A percentile compares a stretch with the other conserved stretches of the same genome.
Conservation (phyloP, 2,797 vertebrate genomes). For the Crocidura indochinensis region DNA sequence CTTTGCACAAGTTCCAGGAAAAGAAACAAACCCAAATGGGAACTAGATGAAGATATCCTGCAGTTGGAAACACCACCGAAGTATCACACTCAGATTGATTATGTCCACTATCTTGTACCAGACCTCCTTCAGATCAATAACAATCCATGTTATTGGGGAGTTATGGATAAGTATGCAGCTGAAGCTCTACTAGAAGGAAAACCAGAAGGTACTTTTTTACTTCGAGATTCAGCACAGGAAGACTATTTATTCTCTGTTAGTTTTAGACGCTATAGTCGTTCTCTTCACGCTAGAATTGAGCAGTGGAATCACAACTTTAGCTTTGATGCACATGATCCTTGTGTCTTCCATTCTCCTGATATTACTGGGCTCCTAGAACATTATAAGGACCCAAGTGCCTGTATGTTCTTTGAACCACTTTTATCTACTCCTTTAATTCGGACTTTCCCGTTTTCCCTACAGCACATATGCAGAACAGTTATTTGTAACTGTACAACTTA, state of each 20-base stretch:
- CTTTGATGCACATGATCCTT: constrained; percentile 97
- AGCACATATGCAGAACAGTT: constrained; percentile 96
- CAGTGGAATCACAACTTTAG: constrained; percentile 98
- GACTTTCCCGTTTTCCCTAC: constrained; percentile 97
- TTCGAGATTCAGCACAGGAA: constrained; percentile 97
- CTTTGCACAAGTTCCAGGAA: constrained; percentile 92
- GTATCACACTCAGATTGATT: constrained; percentile 93
- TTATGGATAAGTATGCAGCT: constrained; percentile 97
- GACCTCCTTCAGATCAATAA: constrained; percentile 99
- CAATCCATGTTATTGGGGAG: constrained; percentile 98
- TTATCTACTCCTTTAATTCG: constrained; percentile 95
- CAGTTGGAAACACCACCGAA: constrained; percentile 91
- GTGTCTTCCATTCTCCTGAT: constrained; percentile 96
- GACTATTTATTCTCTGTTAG: constrained; percentile 98
- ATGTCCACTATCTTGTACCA: constrained; percentile 96
- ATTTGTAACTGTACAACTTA: constrained; percentile 97
- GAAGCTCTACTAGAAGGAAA: constrained; percentile 97
- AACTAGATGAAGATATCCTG: constrained; percentile 90
- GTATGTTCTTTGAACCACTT: constrained; percentile 99
- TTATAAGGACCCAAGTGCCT: constrained; percentile 97
- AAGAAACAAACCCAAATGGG: constrained; percentile 92
- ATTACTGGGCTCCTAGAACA: constrained; percentile 96
- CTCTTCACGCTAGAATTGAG: constrained; percentile 97
- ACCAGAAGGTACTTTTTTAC: constrained; percentile 97
- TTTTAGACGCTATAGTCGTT: constrained; percentile 98